These are phyloP conservation scores for Procambarus clarkii DNA, from an alignment of 1,140 invertebrate genomes.

Conservation along the genomic window DNA sequence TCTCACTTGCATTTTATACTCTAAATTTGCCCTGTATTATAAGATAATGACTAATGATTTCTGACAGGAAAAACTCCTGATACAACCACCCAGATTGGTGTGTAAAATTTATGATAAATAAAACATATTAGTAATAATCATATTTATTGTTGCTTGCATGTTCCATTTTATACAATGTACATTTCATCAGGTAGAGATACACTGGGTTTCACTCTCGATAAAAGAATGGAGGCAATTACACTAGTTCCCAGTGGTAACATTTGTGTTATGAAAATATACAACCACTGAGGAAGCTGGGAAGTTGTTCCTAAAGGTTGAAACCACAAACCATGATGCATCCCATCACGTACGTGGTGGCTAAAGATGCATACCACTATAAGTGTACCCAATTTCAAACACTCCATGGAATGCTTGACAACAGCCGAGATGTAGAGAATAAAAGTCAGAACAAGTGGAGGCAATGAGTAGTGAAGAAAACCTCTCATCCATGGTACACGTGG, in stretches of 20 bases:
- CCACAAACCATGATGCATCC: slow-evolving; percentile 38
- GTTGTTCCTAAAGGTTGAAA: slow-evolving; percentile 44
- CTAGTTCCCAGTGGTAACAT: slow-evolving; percentile 1
- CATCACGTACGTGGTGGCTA: slow-evolving; percentile 52
- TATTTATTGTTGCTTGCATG: too few species aligned
- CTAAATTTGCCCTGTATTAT: too few species aligned
- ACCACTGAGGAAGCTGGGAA: slow-evolving; percentile 28
- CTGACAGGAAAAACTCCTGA: too few species aligned
- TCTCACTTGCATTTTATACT: too few species aligned
- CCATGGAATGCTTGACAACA: slow-evolving; percentile 9
- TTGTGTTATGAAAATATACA: slow-evolving; percentile 32
- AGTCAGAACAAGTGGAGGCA: slow-evolving; percentile 23
- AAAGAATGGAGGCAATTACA: background rate
- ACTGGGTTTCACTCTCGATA: background rate
- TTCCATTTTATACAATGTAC: background rate
- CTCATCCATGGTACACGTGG: slow-evolving; percentile 32
- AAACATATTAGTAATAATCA: too few species aligned
- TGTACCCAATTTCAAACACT: slow-evolving; percentile 29
- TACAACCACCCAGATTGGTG: too few species aligned
- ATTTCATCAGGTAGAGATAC: background rate
- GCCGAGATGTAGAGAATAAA: slow-evolving; percentile 23
- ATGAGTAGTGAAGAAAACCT: slow-evolving; percentile 41
- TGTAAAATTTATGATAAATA: too few species aligned
- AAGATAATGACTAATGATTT: too few species aligned
- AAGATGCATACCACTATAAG: slow-evolving; percentile 29